A percentile compares a stretch with the other conserved stretches of the same genome.
Evolutionary conservation across 2,888 invertebrate species (phyloP).

Genomic region (Phragmatobia fuliginosa): DNA sequence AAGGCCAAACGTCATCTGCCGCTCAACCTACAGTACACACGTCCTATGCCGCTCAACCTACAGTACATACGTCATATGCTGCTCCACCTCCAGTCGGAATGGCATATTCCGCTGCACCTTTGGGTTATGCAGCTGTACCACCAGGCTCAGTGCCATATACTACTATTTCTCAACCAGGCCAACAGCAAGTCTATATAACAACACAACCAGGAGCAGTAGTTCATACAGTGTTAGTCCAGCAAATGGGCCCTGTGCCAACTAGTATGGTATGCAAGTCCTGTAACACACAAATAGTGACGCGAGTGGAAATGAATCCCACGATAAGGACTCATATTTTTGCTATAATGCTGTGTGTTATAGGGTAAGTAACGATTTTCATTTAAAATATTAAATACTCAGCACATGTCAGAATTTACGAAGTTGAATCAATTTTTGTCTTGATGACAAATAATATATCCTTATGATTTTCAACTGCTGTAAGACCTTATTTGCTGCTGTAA

Average conservation of each 20-base stretch:
- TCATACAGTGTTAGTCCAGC: constrained; percentile 38
- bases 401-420: neutral
- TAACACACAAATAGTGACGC: constrained; percentile 74
- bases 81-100: constrained; percentile 11
- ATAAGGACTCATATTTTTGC: constrained; percentile 86
- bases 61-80: neutral
- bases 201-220: constrained; percentile 14
- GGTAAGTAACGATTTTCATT: constrained; percentile 55
- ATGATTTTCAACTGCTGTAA: neutral
- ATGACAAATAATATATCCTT: neutral
- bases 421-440: neutral
- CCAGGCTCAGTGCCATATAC: neutral
- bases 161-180: neutral
- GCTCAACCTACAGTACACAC: neutral
- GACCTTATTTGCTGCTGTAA: no score
- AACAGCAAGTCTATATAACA: neutral
- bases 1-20: neutral
- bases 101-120: neutral
- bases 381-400: neutral
- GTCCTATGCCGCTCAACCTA: neutral
- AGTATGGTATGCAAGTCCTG: constrained; percentile 77
- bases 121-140: no score
- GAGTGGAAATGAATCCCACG: constrained; percentile 71
- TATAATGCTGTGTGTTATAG: constrained; percentile 76
- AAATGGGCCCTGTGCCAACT: constrained; percentile 60